Conservation (phyloP, 2,888 invertebrate species). For the Micoletzkya japonica region DNA sequence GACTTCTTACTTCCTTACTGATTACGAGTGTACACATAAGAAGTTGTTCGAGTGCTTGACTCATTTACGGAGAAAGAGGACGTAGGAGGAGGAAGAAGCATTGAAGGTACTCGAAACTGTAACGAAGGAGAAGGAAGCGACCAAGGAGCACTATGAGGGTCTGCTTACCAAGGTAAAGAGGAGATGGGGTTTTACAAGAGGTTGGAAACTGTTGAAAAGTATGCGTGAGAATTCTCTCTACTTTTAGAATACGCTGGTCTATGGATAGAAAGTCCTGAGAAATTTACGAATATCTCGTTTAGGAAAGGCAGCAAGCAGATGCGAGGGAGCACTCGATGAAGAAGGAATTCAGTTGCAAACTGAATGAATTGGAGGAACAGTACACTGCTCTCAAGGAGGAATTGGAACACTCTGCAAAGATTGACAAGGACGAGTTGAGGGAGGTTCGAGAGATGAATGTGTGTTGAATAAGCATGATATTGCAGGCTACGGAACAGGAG, state of each 20-base stretch:
- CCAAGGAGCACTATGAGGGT: slow-evolving; percentile 60
- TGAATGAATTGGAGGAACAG: slow-evolving; percentile 63
- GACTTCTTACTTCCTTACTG: background rate
- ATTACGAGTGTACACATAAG: slow-evolving; percentile 60
- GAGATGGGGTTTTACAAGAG: no score
- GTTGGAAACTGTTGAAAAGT: no score
- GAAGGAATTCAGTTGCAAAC: slow-evolving; percentile 58
- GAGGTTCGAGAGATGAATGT: slow-evolving; percentile 32
- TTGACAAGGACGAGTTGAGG: slow-evolving; percentile 47
- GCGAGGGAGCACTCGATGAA: slow-evolving; percentile 60
- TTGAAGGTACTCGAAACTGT: slow-evolving; percentile 59
- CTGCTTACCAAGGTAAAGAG: slow-evolving; percentile 36
- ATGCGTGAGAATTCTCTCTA: background rate
- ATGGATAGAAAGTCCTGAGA: background rate
- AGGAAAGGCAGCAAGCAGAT: slow-evolving; percentile 47
- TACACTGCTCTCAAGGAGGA: slow-evolving; percentile 59
- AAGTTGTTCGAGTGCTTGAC: slow-evolving; percentile 53
- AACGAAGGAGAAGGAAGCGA: slow-evolving; percentile 61
- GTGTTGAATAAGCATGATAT: background rate
- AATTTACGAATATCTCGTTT: background rate
- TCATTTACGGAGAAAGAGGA: background rate
- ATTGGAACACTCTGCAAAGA: slow-evolving; percentile 47
- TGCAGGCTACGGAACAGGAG: slow-evolving; percentile 53
- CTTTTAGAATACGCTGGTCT: background rate
- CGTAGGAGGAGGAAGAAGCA: background rate